Evolutionary conservation across 2,888 invertebrate species (phyloP).

Genomic region (Plutella xylostella): DNA sequence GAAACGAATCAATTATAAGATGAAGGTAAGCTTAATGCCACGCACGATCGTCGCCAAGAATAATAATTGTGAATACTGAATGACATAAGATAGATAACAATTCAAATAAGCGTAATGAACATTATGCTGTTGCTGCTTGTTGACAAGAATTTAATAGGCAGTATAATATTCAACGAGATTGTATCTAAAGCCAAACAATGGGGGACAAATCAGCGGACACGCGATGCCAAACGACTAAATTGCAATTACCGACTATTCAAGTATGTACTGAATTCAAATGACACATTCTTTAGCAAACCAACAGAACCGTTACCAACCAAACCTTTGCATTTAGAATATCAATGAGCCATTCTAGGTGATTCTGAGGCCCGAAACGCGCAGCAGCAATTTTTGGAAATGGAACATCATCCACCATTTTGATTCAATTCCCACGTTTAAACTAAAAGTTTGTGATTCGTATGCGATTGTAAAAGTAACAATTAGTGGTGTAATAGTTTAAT

Average conservation of each 20-base stretch:
- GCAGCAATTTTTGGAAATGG: slow-evolving; percentile 1
- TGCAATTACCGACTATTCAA: neutral
- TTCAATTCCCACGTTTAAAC: neutral
- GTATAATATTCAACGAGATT: neutral
- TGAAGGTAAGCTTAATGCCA: too few species aligned
- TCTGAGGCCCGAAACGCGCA: neutral
- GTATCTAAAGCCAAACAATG: neutral
- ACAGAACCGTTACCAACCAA: slow-evolving; percentile 1
- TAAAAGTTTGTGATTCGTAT: neutral
- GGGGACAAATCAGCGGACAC: slow-evolving; percentile 1
- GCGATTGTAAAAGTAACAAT: neutral
- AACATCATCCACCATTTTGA: neutral
- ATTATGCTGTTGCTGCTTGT: too few species aligned
- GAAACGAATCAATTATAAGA: too few species aligned
- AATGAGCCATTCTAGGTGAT: neutral
- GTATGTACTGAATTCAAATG: neutral
- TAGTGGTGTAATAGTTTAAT: neutral
- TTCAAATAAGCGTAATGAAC: too few species aligned
- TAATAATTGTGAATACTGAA: too few species aligned
- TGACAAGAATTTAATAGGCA: too few species aligned
- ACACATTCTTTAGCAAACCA: slow-evolving; percentile 1
- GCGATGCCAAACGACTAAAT: neutral
- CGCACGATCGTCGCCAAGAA: too few species aligned
- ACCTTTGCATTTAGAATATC: neutral
- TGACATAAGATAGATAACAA: too few species aligned